These are phyloP conservation scores for Anarhynchus alexandrinus DNA, from an alignment of 2,113 vertebrate genomes.

Conservation along the genomic window DNA sequence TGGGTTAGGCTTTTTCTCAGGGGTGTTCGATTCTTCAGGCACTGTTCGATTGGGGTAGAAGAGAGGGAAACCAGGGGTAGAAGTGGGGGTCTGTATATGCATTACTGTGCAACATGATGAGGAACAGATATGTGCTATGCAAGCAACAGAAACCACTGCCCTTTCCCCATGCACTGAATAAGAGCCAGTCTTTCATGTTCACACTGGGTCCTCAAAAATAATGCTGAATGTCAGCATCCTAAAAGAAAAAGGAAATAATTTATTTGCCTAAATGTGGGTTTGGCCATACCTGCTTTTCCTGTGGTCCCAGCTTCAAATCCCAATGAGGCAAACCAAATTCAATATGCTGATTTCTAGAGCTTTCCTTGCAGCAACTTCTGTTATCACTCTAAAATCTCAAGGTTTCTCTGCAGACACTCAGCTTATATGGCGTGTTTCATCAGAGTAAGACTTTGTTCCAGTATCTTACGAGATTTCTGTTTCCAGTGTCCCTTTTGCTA, in stretches of 20 bases:
- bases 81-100: background rate
- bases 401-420: background rate
- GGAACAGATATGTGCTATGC: background rate
- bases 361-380: background rate
- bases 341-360: background rate
- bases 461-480: background rate
- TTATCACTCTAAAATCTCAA: background rate
- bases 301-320: background rate
- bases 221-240: background rate
- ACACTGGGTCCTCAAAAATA: background rate
- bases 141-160: background rate
- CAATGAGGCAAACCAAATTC: background rate
- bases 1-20: background rate
- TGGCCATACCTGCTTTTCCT: background rate
- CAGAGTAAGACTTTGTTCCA: background rate
- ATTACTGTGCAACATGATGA: background rate
- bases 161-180: background rate
- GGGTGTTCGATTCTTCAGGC: background rate
- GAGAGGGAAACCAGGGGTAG: background rate
- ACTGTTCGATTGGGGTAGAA: accelerated
- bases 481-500: background rate
- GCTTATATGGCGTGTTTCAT: background rate
- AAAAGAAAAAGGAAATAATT: background rate
- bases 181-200: background rate
- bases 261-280: background rate